Conservation (phyloP, 2,113 vertebrate genomes). For the Leucosticte australis region DNA sequence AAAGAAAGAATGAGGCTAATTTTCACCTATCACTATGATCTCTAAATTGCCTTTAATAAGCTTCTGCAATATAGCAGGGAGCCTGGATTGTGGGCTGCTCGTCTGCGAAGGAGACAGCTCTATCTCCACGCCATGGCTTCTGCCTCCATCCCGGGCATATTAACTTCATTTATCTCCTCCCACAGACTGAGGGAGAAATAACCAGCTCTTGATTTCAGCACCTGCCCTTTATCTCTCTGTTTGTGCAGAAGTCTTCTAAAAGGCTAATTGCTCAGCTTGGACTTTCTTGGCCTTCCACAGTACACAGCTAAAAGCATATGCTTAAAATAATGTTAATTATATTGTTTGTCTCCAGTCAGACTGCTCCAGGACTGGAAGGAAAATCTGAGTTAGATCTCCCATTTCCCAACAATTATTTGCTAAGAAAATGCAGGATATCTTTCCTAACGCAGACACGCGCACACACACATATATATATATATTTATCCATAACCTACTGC, state of each 20-base stretch:
- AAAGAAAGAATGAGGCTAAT: neutral
- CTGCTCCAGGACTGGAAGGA: conserved; percentile 59
- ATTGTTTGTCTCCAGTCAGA: conserved; percentile 65
- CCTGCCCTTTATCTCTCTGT: conserved; percentile 63
- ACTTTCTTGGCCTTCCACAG: conserved; percentile 59
- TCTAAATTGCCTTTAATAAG: conserved; percentile 51
- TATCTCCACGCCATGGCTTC: conserved; percentile 43
- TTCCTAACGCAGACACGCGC: neutral
- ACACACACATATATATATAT: neutral
- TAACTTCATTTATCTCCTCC: conserved; percentile 66
- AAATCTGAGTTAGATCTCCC: conserved; percentile 17
- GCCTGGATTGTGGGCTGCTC: conserved; percentile 16
- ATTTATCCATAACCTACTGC: neutral
- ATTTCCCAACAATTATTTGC: conserved; percentile 51
- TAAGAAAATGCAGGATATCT: conserved; percentile 12
- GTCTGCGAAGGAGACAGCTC: conserved; percentile 31
- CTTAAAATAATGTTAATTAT: conserved; percentile 71
- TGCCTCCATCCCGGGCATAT: conserved; percentile 1
- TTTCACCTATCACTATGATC: conserved; percentile 44
- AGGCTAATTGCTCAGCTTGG: conserved; percentile 63
- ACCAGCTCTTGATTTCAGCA: conserved; percentile 64
- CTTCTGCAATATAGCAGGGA: conserved; percentile 44
- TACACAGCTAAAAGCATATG: conserved; percentile 35
- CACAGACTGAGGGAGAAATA: conserved; percentile 60
- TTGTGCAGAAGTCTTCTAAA: conserved; percentile 53